These are phyloP conservation scores for Synergus laeviventris DNA, from an alignment of 2,888 invertebrate species.

Conservation along the genomic window DNA sequence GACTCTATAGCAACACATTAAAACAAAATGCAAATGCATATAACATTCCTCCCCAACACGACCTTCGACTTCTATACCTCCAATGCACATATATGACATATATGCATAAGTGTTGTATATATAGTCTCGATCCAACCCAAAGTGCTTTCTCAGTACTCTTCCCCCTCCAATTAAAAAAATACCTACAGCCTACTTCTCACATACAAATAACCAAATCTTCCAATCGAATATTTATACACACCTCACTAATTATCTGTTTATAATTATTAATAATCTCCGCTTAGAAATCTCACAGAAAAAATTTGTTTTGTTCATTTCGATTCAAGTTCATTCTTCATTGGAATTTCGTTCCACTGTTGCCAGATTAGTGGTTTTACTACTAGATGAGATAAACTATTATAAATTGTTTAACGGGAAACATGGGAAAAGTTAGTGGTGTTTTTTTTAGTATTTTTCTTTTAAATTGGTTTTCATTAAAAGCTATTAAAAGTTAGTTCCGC, in stretches of 20 bases:
- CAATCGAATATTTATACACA: neutral
- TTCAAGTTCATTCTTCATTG: too few species aligned
- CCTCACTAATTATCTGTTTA: neutral
- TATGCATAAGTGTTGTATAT: too few species aligned
- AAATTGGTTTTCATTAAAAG: too few species aligned
- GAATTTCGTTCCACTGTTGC: too few species aligned
- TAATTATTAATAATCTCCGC: neutral
- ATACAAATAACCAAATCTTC: neutral
- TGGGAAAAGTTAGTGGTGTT: too few species aligned
- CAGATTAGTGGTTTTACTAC: too few species aligned
- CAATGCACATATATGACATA: neutral
- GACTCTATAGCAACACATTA: too few species aligned
- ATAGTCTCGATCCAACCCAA: constrained; percentile 57
- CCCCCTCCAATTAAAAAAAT: neutral
- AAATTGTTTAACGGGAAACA: too few species aligned
- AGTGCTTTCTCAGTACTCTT: neutral
- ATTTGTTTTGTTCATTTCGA: neutral
- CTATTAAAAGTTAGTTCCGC: too few species aligned
- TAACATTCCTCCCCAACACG: neutral
- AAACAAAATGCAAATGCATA: too few species aligned
- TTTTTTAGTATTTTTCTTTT: too few species aligned
- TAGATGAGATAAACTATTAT: too few species aligned
- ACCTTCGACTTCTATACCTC: neutral
- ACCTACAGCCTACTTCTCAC: neutral
- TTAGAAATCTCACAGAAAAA: neutral